Evolutionary conservation across 2,113 vertebrate species (phyloP), one percentile per base, ranked within the genome.

Genomic region (Antidorcas marsupialis): DNA sequence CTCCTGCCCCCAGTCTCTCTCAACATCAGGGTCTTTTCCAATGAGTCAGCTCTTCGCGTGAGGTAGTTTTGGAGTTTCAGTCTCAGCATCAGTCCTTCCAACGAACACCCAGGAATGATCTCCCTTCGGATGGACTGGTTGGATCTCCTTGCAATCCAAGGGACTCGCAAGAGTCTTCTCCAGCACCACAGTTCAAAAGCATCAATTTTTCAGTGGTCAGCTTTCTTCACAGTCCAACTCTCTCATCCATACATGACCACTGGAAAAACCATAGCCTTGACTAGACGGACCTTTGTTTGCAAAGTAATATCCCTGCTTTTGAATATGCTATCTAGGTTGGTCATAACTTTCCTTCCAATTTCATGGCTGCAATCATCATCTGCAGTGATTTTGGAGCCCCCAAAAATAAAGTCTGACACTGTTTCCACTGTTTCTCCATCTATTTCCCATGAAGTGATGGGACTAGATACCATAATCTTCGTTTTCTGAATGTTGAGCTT

Each of bases 181-280:
- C 57, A 59, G 0, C 0, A 59, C 57, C 57, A 59, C 57, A 27
- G 57, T 59, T 59, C 57, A 5, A 28, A 59, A 59, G 5, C 11
- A 28, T 59, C 11, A 28, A 27, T 59, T 59, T 21, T 27, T 59
- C 4, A 0, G 25, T 0, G 25, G 0, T 59, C 57, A 27, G 57
- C 57, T 2, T 28, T 59, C 25, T 59, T 59, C 57, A 59, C 25
- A 59, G 25, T 59, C 57, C 57, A 27, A 59, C 23, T 59, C 10
- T 59, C 25, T 27, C 57, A 59, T 27, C 57, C 57, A 59, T 59
- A 59, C 10, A 59, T 27, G 57, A 59, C 57, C 57, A 12, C 57
- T 0, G 57, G 57, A 59, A 64, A 67, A 67, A n/a, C 7, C 62
- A 67, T n/a, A 19, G 4, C 16, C 17, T 67, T n/a, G 16, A n/a